Conservation (phyloP, 1,140 invertebrate species). For the Aphidius gifuensis region DNA sequence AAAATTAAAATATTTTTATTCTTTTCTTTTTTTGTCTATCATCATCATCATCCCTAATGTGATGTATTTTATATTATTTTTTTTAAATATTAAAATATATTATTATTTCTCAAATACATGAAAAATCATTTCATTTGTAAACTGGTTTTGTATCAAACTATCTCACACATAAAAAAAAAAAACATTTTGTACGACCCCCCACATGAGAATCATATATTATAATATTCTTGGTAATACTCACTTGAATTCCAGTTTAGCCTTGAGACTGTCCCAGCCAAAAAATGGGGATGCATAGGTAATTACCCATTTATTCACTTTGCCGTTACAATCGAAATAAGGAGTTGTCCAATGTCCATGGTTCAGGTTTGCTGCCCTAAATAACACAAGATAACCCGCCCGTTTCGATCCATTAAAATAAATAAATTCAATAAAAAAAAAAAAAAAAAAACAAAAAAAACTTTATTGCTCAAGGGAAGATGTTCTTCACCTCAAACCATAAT, state of each 20-base stretch:
- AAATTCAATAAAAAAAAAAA: too few relatives aligned
- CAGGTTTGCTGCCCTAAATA: constrained; percentile 72
- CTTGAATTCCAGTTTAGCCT: constrained; percentile 90
- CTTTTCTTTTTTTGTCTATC: constrained; percentile 41
- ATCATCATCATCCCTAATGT: constrained; percentile 34
- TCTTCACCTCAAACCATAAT: constrained; percentile 23
- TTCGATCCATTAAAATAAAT: background rate
- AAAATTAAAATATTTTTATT: constrained; percentile 49
- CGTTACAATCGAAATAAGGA: constrained; percentile 93
- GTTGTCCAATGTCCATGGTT: constrained; percentile 89
- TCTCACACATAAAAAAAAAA: constrained; percentile 41
- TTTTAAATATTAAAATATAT: constrained; percentile 2
- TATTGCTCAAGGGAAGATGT: background rate
- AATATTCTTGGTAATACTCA: constrained; percentile 58
- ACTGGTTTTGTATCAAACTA: constrained; percentile 46
- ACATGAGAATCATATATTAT: constrained; percentile 22
- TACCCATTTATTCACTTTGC: constrained; percentile 90
- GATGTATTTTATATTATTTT: constrained; percentile 18
- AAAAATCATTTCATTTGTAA: background rate
- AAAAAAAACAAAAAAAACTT: background rate
- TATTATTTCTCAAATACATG: background rate
- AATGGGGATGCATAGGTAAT: constrained; percentile 93
- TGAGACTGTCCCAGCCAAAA: constrained; percentile 94
- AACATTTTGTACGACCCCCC: constrained; percentile 28
- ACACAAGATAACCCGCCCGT: constrained; percentile 18